phyloP scores from a whole-genome alignment of 30 jellyfish, hydroid and myxozoan species.

The Aurelia sp. region DNA sequence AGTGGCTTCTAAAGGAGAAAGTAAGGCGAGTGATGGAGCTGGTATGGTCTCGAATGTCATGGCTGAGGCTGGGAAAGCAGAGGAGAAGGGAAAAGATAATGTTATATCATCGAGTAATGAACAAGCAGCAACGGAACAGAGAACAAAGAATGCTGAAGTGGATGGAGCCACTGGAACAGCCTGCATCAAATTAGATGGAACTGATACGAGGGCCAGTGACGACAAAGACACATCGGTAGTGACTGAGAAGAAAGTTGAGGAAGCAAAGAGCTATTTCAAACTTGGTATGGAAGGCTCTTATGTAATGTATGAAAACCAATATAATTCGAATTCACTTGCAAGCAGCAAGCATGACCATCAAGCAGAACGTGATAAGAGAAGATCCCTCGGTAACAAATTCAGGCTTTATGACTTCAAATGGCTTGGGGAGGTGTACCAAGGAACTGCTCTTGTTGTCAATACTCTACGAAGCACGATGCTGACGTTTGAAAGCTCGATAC shows the following conservation, averaged over 20 bases:
- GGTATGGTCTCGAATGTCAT: no score
- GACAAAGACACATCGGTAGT: neutral
- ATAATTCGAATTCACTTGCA: slow-evolving; percentile 74
- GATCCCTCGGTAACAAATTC: slow-evolving; percentile 84
- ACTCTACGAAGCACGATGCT: slow-evolving; percentile 88
- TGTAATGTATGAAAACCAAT: slow-evolving; percentile 82
- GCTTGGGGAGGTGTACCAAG: slow-evolving; percentile 91
- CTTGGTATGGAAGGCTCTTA: slow-evolving; percentile 90
- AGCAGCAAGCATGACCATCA: slow-evolving; percentile 94
- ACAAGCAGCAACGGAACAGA: no score
- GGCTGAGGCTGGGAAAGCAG: no score
- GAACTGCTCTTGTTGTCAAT: slow-evolving; percentile 64
- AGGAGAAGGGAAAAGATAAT: no score
- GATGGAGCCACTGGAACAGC: neutral
- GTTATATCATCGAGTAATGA: no score
- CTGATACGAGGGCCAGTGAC: neutral
- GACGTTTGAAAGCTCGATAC: slow-evolving; percentile 94
- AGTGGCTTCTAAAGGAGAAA: no score
- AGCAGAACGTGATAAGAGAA: slow-evolving; percentile 84
- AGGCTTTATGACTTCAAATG: slow-evolving; percentile 86
- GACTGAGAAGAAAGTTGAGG: slow-evolving; percentile 20
- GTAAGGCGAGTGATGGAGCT: no score
- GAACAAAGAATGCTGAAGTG: no score
- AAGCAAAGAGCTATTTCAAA: slow-evolving; percentile 70
- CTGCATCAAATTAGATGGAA: neutral